Percentiles rank a stretch among this genome's conserved stretches.
Conservation (phyloP, 2,888 invertebrate genomes). For the Tipula unca region DNA sequence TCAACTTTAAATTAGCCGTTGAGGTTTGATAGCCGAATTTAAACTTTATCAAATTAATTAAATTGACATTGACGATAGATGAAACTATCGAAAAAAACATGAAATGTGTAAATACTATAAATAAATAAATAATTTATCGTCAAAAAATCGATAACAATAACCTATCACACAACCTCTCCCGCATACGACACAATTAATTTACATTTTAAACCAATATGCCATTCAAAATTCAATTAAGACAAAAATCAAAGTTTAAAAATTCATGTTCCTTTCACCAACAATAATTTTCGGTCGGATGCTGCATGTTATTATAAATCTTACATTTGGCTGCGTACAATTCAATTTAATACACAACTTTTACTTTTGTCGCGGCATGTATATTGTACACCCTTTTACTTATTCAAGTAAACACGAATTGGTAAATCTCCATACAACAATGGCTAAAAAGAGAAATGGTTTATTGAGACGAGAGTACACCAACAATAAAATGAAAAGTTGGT, state of each 20-base stretch:
- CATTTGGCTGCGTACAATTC: background rate
- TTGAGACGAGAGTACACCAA: background rate
- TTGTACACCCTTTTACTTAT: background rate
- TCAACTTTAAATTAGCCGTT: no score
- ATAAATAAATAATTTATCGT: no score
- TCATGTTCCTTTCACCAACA: background rate
- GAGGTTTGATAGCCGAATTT: no score
- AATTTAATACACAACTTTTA: conserved; percentile 8
- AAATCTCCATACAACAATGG: background rate
- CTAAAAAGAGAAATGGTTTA: background rate
- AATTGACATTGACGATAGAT: no score
- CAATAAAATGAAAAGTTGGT: background rate
- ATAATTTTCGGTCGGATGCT: background rate
- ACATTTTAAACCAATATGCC: background rate
- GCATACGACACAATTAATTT: background rate
- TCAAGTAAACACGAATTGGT: background rate
- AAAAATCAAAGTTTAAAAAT: background rate
- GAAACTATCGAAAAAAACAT: no score
- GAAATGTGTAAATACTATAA: background rate
- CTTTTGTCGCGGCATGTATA: background rate
- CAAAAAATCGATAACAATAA: no score
- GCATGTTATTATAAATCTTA: no score
- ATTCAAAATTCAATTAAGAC: background rate
- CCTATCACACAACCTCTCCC: background rate
- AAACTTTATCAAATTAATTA: no score